These are phyloP conservation scores for Acrocera orbiculus DNA, from an alignment of 2,888 invertebrate genomes.

Conservation along the genomic window DNA sequence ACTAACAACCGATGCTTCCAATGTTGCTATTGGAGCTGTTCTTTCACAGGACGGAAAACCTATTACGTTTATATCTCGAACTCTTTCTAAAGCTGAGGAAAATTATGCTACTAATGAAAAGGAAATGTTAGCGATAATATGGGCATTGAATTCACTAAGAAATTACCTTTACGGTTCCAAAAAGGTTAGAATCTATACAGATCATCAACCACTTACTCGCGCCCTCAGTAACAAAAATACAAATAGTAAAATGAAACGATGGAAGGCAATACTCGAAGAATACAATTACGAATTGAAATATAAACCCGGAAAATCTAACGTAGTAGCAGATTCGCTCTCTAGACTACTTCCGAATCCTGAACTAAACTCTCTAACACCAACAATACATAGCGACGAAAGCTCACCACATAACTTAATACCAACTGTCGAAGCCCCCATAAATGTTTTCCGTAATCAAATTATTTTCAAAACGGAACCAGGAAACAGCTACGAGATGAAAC, in stretches of 20 bases:
- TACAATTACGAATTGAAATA: constrained; percentile 1
- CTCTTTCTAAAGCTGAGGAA: constrained; percentile 2
- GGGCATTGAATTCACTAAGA: constrained; percentile 1
- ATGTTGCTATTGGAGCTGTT: constrained; percentile 3
- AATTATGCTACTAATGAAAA: constrained; percentile 3
- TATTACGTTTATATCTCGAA: constrained; percentile 1
- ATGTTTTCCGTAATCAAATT: background rate
- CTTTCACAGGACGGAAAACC: constrained; percentile 2
- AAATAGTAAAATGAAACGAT: constrained; percentile 3
- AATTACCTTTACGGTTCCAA: constrained; percentile 4
- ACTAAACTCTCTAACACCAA: background rate
- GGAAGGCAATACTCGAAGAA: constrained; percentile 7
- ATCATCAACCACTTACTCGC: constrained; percentile 1
- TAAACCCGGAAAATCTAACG: constrained; percentile 5
- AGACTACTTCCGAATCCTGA: constrained; percentile 1
- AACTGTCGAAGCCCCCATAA: background rate
- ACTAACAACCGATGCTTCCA: constrained; percentile 4
- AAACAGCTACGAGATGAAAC: too few relatives aligned
- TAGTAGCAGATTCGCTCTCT: constrained; percentile 5
- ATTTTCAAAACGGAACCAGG: background rate
- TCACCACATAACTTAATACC: background rate
- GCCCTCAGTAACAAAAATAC: constrained; percentile 3
- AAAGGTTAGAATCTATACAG: constrained; percentile 3
- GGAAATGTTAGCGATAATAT: constrained; percentile 3
- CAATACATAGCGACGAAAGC: background rate